Evolutionary conservation across 2,888 invertebrate species (phyloP).

Genomic region (Lasius platythorax): DNA sequence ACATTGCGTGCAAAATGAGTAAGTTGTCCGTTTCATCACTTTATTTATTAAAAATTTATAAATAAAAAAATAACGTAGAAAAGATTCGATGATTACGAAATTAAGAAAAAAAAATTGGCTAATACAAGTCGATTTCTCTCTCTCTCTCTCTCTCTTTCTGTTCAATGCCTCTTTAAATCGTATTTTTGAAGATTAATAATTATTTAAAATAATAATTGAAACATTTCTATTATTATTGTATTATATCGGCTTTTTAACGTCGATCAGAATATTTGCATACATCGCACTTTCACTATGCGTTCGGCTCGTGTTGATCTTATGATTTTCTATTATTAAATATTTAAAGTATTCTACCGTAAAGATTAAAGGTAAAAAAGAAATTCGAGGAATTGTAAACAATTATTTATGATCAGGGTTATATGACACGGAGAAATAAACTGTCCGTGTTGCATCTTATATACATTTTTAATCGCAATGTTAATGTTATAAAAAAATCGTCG

Average conservation of each 20-base stretch:
- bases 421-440: neutral
- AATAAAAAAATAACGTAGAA: neutral
- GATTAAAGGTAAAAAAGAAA: neutral
- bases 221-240: neutral
- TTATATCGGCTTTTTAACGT: neutral
- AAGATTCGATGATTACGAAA: neutral
- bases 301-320: neutral
- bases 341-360: neutral
- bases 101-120: neutral
- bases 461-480: neutral
- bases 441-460: neutral
- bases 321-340: neutral
- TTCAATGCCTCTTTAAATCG: neutral
- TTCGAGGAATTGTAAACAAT: neutral
- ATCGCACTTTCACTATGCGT: neutral
- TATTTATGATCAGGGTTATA: constrained; percentile 8
- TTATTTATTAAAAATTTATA: neutral
- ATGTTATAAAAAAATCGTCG: neutral
- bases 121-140: neutral
- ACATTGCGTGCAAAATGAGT: constrained; percentile 78
- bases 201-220: neutral
- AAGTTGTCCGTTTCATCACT: constrained; percentile 69
- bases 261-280: neutral
- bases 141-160: neutral
- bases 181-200: neutral